A percentile compares a stretch with the other conserved stretches of the same genome.
Conservation (phyloP, 2,888 invertebrate genomes). For the Drosophila merina region DNA sequence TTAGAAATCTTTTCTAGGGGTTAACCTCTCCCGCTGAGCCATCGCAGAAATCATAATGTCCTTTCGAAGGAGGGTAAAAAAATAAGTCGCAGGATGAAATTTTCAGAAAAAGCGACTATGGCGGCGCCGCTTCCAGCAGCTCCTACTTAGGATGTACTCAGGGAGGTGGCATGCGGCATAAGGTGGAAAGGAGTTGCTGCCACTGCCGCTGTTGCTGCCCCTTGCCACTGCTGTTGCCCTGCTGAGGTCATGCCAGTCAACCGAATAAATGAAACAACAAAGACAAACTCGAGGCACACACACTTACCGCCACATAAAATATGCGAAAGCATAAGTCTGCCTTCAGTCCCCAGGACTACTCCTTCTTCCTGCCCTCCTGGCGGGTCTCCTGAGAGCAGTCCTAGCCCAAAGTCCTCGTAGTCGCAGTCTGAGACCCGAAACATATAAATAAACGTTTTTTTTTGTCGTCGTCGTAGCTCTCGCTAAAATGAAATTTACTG, state of each 20-base stretch:
- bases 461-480: slow-evolving; percentile 19
- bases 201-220: no score
- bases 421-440: slow-evolving; percentile 42
- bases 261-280: slow-evolving; percentile 79
- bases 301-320: slow-evolving; percentile 60
- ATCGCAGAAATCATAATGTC: slow-evolving; percentile 23
- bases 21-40: no score
- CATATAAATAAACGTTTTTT: slow-evolving; percentile 69
- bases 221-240: slow-evolving; percentile 32
- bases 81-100: slow-evolving; percentile 35
- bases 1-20: no score
- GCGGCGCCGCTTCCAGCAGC: slow-evolving; percentile 43
- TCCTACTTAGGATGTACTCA: slow-evolving; percentile 60
- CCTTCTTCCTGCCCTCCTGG: no score
- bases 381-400: slow-evolving; percentile 45
- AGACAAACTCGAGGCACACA: slow-evolving; percentile 32
- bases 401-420: slow-evolving; percentile 19
- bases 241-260: slow-evolving; percentile 79
- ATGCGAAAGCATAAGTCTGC: slow-evolving; percentile 71
- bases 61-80: slow-evolving; percentile 15
- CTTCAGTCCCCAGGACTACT: slow-evolving; percentile 10
- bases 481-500: slow-evolving; percentile 58
- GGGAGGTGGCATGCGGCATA: slow-evolving; percentile 6
- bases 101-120: slow-evolving; percentile 27
- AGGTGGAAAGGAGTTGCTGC: slow-evolving; percentile 35